A percentile compares a stretch with the other conserved stretches of the same genome.
These are phyloP conservation scores for Microplitis demolitor DNA, from an alignment of 1,140 invertebrate species.

Conservation along the genomic window DNA sequence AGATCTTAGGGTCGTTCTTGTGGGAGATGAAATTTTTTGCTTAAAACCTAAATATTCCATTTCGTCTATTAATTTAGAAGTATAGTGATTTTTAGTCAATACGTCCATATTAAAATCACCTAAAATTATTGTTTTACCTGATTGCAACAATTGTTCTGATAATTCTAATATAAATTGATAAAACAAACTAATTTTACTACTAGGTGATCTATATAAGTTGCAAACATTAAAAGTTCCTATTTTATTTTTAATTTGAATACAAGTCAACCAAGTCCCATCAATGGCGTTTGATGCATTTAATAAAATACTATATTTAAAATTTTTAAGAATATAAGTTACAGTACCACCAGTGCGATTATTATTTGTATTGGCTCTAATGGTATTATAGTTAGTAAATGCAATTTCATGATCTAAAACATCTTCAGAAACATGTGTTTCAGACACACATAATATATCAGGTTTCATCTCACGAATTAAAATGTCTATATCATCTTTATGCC, in stretches of 20 bases:
- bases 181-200: too few species aligned
- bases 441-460: neutral
- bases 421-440: neutral
- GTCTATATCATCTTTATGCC: neutral
- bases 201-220: too few species aligned
- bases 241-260: too few species aligned
- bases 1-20: neutral
- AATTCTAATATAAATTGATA: too few species aligned
- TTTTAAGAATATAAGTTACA: neutral
- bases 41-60: neutral
- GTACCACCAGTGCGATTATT: neutral
- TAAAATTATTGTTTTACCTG: too few species aligned
- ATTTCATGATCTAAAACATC: neutral
- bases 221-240: too few species aligned
- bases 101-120: slow-evolving; percentile 30
- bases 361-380: neutral
- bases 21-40: neutral
- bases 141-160: too few species aligned
- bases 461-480: neutral
- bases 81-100: neutral
- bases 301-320: neutral
- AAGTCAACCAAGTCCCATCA: too few species aligned
- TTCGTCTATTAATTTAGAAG: neutral
- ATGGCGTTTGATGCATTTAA: neutral
- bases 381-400: neutral